phyloP scores from a whole-genome alignment of 2,113 vertebrate species.

The Chelonoidis abingdonii region DNA sequence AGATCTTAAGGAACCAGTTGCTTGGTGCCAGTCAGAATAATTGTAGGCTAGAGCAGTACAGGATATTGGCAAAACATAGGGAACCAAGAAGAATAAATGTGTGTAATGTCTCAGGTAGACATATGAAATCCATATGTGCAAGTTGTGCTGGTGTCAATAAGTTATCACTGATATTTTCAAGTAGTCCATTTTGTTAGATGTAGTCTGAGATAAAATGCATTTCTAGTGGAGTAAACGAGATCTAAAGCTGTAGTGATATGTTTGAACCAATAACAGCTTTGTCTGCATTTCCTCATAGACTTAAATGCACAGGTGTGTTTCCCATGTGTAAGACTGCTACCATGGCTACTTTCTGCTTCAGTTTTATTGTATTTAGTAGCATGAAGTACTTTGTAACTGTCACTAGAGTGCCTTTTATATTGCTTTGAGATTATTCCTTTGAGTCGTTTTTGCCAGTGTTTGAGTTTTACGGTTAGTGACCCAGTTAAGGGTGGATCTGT shows the following conservation, averaged over 20 bases:
- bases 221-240: neutral
- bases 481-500: neutral
- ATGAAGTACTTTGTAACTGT: neutral
- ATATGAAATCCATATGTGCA: neutral
- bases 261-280: neutral
- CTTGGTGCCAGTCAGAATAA: neutral
- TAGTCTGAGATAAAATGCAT: neutral
- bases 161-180: neutral
- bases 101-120: neutral
- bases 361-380: neutral
- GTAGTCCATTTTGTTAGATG: neutral
- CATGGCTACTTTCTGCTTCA: neutral
- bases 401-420: neutral
- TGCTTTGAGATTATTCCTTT: neutral
- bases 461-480: neutral
- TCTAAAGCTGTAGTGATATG: neutral
- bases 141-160: neutral
- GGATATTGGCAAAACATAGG: neutral
- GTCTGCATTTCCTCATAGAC: neutral
- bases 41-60: neutral
- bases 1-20: neutral
- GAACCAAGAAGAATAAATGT: neutral
- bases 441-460: neutral
- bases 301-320: neutral
- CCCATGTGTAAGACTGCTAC: neutral